These are phyloP conservation scores for Apamea monoglypha DNA, from an alignment of 2,888 invertebrate species.

Conservation along the genomic window DNA sequence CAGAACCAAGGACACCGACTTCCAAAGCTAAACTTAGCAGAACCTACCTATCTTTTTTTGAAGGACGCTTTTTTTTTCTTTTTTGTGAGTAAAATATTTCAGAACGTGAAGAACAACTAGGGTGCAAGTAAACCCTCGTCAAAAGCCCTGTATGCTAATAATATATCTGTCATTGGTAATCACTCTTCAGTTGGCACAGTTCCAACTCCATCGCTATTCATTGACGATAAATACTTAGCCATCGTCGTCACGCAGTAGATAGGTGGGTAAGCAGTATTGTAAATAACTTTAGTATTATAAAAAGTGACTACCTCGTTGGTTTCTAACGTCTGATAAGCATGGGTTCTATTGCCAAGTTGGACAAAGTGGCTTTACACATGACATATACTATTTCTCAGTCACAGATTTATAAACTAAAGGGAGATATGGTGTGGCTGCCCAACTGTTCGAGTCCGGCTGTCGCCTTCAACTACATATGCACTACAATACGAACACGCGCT, in stretches of 20 bases:
- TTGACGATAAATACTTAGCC: slow-evolving; percentile 6
- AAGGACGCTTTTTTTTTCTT: no score
- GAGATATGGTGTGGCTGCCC: no score
- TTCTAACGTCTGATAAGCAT: neutral
- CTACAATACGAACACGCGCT: no score
- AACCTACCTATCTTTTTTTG: neutral
- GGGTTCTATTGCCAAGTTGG: neutral
- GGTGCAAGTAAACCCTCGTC: neutral
- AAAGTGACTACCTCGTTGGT: no score
- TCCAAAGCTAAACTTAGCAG: no score
- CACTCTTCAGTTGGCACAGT: slow-evolving; percentile 28
- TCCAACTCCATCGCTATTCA: slow-evolving; percentile 43
- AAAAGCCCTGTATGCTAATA: neutral
- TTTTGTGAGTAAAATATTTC: neutral
- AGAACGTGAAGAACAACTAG: neutral
- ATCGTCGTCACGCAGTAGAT: neutral
- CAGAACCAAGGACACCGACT: no score
- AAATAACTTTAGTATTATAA: neutral
- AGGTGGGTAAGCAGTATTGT: neutral
- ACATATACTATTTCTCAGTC: no score
- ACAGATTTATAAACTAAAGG: no score
- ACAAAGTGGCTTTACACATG: no score
- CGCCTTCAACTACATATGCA: no score
- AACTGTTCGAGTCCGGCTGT: no score
- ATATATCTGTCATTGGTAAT: slow-evolving; percentile 38